Conservation (phyloP, 2,888 invertebrate genomes). For the Pachydiplax longipennis region DNA sequence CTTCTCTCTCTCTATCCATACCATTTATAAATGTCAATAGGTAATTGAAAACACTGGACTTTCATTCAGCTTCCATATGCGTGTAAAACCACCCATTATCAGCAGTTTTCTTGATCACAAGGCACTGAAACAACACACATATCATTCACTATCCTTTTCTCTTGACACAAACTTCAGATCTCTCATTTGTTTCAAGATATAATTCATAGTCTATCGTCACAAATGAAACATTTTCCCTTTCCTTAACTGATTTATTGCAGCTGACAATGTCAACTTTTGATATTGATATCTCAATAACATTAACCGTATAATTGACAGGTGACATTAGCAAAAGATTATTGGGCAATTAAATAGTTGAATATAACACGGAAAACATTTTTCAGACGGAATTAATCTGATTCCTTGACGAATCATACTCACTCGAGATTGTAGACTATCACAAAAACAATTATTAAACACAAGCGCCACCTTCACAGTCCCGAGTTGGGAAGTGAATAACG, state of each 20-base stretch:
- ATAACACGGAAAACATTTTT: neutral
- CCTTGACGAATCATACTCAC: neutral
- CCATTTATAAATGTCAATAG: neutral
- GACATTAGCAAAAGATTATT: neutral
- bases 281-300: neutral
- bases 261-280: neutral
- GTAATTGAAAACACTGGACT: neutral
- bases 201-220: neutral
- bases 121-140: neutral
- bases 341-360: neutral
- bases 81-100: neutral
- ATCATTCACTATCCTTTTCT: neutral
- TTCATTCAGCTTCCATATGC: neutral
- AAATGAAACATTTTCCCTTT: neutral
- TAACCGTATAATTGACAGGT: neutral
- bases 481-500: neutral
- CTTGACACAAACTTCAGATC: neutral
- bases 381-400: neutral
- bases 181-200: neutral
- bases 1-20: constrained; percentile 31
- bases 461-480: constrained; percentile 6
- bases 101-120: neutral
- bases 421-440: neutral
- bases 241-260: neutral
- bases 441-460: neutral